A percentile compares a stretch with the other conserved stretches of the same genome.
These are phyloP conservation scores for Toxotes lorentzi DNA, from an alignment of 2,797 vertebrate species.

Conservation along the genomic window DNA sequence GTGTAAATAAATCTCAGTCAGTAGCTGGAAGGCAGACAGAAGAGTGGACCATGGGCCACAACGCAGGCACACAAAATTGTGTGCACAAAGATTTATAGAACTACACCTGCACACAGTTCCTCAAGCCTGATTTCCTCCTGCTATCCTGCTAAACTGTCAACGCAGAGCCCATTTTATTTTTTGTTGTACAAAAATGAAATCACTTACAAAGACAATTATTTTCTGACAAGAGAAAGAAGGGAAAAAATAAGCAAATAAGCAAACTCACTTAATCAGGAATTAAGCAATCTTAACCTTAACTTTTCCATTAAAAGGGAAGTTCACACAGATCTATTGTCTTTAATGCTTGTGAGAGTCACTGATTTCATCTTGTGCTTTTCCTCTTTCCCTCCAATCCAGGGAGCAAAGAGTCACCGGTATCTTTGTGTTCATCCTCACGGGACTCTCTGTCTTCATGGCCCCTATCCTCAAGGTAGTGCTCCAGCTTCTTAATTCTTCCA, in stretches of 20 bases:
- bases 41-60: not conserved
- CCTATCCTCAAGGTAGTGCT: slow-evolving; percentile 95
- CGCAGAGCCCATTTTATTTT: not conserved
- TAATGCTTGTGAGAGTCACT: not conserved
- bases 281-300: not conserved
- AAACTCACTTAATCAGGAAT: not conserved
- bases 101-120: not conserved
- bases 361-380: not conserved
- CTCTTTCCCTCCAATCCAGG: slow-evolving; percentile 78
- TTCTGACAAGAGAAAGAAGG: too few species aligned
- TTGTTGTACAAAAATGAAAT: not conserved
- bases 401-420: slow-evolving; percentile 97
- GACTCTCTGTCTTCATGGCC: slow-evolving; percentile 98
- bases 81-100: not conserved
- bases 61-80: not conserved
- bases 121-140: not conserved
- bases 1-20: slow-evolving; percentile 5
- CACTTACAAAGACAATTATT: too few species aligned
- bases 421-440: slow-evolving; percentile 94
- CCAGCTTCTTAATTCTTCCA: slow-evolving; percentile 37
- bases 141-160: not conserved
- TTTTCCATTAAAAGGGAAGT: too few species aligned
- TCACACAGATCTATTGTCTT: too few species aligned
- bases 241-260: too few species aligned
- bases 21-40: not conserved